These are phyloP conservation scores for Cosmorhoe ocellata DNA, from an alignment of 2,888 invertebrate species.

Conservation along the genomic window DNA sequence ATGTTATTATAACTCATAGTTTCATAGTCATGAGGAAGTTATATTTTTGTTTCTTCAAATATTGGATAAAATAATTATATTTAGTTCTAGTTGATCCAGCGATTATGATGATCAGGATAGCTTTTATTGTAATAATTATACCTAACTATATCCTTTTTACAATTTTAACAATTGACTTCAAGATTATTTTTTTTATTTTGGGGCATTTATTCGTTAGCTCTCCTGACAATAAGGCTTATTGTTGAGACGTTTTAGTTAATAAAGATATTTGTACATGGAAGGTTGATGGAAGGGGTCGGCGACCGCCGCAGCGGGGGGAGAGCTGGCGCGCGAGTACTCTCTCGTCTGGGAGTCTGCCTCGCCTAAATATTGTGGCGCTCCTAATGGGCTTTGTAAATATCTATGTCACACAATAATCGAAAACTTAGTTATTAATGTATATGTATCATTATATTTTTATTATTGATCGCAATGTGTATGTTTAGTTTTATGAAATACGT, in stretches of 20 bases:
- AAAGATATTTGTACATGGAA: constrained; percentile 64
- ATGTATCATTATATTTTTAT: constrained; percentile 83
- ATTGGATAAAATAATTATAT: constrained; percentile 47
- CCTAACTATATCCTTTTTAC: constrained; percentile 28
- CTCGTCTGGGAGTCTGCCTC: constrained; percentile 64
- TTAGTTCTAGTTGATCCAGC: constrained; percentile 60
- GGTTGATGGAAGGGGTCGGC: constrained; percentile 28
- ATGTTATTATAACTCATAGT: constrained; percentile 58
- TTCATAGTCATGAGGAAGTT: constrained; percentile 67
- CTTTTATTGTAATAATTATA: constrained; percentile 60
- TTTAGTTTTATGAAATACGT: constrained; percentile 64
- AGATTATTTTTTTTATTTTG: constrained; percentile 60
- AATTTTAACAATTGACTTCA: constrained; percentile 72
- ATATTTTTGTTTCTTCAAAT: constrained; percentile 54
- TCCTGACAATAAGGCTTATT: constrained; percentile 65
- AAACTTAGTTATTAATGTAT: constrained; percentile 80
- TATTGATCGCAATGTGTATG: constrained; percentile 80
- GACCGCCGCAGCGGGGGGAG: constrained; percentile 23
- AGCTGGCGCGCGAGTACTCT: constrained; percentile 37
- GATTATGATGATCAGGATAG: constrained; percentile 65
- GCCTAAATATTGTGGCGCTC: constrained; percentile 73
- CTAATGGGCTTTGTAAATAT: constrained; percentile 80
- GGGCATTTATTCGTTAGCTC: constrained; percentile 72
- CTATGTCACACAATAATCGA: constrained; percentile 82
- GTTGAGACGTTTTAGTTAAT: constrained; percentile 75